Evolutionary conservation across 2,113 vertebrate species (phyloP), one percentile per base, ranked within the genome.

Genomic region (Prunella himalayana): DNA sequence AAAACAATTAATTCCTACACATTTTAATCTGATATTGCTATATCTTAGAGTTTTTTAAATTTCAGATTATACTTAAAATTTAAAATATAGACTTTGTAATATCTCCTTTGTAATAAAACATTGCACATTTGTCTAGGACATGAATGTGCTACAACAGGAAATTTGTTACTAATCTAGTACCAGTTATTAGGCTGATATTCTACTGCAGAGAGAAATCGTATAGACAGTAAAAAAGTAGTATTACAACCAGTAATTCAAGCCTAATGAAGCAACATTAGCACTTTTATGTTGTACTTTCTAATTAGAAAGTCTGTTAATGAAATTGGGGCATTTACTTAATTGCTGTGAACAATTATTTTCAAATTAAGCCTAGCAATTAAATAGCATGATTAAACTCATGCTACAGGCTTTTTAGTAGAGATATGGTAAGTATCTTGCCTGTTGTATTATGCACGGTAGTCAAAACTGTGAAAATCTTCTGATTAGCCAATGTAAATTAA

Each of bases 291-390:
- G 95, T 97, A 97, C 96, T 97, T 98, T 97, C 97, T 98, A 98
- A 98, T 98, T 98, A 98, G 87, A 86, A 97, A 98, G 97, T 96
- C 96, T 98, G 97, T 97, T 98, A 98, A 98, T 98, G 97, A 98
- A 98, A 98, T 97, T 95, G 90, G 95, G 96, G 84, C 97, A 98
- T 98, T 98, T 98, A 98, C 97, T 98, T 98, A 98, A 98, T 98
- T 97, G 96, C 98, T 97, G 86, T 94, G 97, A 98, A 98, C 98
- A 98, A 98, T 98, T 98, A 98, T 97, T 98, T 98, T 98, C 98
- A 97, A 97, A 98, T 98, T 98, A 98, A 98, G 95, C 76, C 77
- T 88, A 75, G 91, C 94, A 98, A 97, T 98, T 98, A 98, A 97
- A 97, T 97, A 97, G 89, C 92, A 96, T 95, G 97, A 98, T 98